Percentiles rank a stretch among this genome's conserved stretches.
These are phyloP conservation scores for Limenitis camilla DNA, from an alignment of 2,888 invertebrate species.

Conservation along the genomic window DNA sequence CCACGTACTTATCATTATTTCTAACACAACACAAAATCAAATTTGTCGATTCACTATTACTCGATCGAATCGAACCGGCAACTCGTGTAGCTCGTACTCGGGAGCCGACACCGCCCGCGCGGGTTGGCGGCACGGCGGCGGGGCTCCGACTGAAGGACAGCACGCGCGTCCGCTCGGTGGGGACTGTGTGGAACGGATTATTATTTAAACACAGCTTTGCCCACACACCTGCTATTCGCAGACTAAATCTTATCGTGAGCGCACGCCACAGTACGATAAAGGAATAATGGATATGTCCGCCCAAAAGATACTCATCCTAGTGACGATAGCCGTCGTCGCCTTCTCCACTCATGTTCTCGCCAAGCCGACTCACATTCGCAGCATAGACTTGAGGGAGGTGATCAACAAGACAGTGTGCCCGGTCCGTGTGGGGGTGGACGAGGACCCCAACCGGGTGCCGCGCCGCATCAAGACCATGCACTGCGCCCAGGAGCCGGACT, in stretches of 20 bases:
- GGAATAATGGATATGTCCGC: constrained; percentile 17
- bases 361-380: constrained; percentile 25
- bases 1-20: no score
- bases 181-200: constrained; percentile 7
- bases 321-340: constrained; percentile 19
- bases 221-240: constrained; percentile 40
- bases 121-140: no score
- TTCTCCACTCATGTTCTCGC: constrained; percentile 26
- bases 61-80: no score
- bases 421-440: constrained; percentile 44
- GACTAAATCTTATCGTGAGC: constrained; percentile 33
- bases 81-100: no score
- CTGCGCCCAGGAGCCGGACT: constrained; percentile 46
- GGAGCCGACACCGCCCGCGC: no score
- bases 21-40: no score
- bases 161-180: constrained; percentile 12
- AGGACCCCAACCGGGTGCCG: constrained; percentile 47
- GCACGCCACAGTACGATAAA: constrained; percentile 27
- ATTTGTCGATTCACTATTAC: no score
- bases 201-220: constrained; percentile 19
- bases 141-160: no score
- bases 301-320: constrained; percentile 23
- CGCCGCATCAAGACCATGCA: constrained; percentile 54
- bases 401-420: constrained; percentile 58
- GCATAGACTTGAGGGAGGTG: constrained; percentile 42